Base-by-base conservation (phyloP, 2,888 invertebrate genomes). In the Liodrosophila aerea region DNA sequence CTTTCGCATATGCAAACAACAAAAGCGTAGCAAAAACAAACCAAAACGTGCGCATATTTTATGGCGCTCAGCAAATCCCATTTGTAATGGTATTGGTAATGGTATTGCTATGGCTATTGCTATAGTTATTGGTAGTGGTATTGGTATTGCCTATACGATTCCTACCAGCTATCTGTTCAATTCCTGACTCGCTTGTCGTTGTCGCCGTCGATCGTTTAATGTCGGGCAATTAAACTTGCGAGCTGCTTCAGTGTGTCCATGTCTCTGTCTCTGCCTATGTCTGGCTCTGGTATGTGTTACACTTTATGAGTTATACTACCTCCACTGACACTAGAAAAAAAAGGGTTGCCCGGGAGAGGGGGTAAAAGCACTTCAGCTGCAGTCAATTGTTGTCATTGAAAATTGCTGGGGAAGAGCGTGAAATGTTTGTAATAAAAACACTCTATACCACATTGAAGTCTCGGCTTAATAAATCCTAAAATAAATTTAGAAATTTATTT, bases 201-300 rank as follows among this genome's bases (percentile, higher is more conserved):
- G 51, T 54, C 60, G 64, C 40, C 40, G 76, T 63, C 81, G 81
- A 83, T 82, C 81, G 86, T 82, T 82, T 82, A 85, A 85, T 83
- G 86, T 83, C 76, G 86, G 81, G 81, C 81, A 82, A 82, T 82
- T 82, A 82, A 82, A 82, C 85, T 73, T 78, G 70, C 22, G 80
- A 73, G 62, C 54, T 72, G 50, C 57, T 61, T 30, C 47, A 56
- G 43, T 57, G 49, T 54, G 40, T 54, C 45, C 46, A 22, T 22
- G 22, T 22, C 22, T 22, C 3, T 22, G 3, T 22, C 22, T 5
- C 22, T 22, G 22, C 22, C 22, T 22, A 2, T 5, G 3, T 22
- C 22, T 22, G 22, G 3, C 22, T 22, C 22, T 22, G 58, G 30
- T 60, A 43, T 73, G 62, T 80, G 71, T 53, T 61, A 71, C 54